Percentiles rank a stretch among this genome's conserved stretches.
These are phyloP conservation scores for Entomyzon cyanotis DNA, from an alignment of 2,113 vertebrate species.

Conservation along the genomic window DNA sequence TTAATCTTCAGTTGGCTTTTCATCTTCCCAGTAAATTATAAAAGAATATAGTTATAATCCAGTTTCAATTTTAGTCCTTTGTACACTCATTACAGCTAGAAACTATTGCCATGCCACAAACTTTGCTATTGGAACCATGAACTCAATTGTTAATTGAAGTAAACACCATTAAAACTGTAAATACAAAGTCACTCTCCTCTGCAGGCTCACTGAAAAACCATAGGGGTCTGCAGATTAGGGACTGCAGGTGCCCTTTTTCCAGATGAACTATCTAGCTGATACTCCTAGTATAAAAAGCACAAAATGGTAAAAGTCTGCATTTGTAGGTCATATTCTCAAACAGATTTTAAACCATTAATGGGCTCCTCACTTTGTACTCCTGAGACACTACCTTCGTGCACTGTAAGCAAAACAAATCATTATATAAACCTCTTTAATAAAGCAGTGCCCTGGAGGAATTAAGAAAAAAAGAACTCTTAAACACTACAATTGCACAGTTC, in stretches of 20 bases:
- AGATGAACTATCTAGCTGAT: neutral
- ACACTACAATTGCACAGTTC: neutral
- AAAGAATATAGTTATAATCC: neutral
- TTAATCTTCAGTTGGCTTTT: neutral
- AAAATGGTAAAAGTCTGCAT: neutral
- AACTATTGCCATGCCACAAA: neutral
- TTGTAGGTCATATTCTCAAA: neutral
- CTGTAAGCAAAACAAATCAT: neutral
- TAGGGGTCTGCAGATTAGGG: neutral
- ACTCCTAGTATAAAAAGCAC: neutral
- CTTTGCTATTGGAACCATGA: neutral
- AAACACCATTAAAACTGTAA: neutral
- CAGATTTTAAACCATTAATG: neutral
- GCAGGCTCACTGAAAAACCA: neutral
- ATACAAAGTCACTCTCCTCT: neutral
- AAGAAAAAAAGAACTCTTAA: neutral
- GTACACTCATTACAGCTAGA: neutral
- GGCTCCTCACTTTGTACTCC: neutral
- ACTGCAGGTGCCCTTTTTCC: neutral
- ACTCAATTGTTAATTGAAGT: neutral
- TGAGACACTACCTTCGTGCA: accelerated
- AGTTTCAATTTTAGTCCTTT: neutral
- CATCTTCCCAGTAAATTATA: neutral
- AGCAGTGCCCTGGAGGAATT: neutral
- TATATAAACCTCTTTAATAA: neutral